A percentile compares a stretch with the other conserved stretches of the same genome.
These are phyloP conservation scores for Callinectes sapidus DNA, from an alignment of 2,888 invertebrate species.

Conservation along the genomic window DNA sequence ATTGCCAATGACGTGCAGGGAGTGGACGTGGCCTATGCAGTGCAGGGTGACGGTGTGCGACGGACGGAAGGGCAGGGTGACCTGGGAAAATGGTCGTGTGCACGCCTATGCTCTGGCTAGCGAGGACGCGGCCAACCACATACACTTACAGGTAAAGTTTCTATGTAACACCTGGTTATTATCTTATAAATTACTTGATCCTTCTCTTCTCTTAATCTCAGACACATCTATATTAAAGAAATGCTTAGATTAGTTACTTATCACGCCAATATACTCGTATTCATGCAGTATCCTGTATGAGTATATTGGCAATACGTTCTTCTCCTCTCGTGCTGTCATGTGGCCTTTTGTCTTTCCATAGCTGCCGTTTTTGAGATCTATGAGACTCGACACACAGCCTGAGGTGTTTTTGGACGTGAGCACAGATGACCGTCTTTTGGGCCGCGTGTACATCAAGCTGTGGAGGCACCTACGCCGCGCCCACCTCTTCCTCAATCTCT, in stretches of 20 bases:
- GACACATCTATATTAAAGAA: not conserved
- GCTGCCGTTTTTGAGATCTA: slow-evolving; percentile 51
- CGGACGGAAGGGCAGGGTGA: slow-evolving; percentile 38
- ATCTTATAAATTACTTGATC: not conserved
- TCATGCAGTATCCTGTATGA: too few relatives aligned
- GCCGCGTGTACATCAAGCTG: slow-evolving; percentile 69
- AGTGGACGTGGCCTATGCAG: slow-evolving; percentile 41
- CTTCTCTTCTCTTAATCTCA: not conserved
- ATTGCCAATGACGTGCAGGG: not conserved
- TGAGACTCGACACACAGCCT: slow-evolving; percentile 57
- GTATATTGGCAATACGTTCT: not conserved
- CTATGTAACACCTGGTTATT: not conserved
- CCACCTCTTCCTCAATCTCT: slow-evolving; percentile 68
- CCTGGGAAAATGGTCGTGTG: slow-evolving; percentile 42
- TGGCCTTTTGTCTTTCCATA: not conserved
- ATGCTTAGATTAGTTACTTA: not conserved
- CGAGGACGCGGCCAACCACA: not conserved
- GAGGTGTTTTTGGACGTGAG: slow-evolving; percentile 69
- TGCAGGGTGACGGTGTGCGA: slow-evolving; percentile 41
- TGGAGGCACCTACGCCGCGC: slow-evolving; percentile 69
- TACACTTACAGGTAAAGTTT: slow-evolving; percentile 32
- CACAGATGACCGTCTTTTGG: slow-evolving; percentile 36
- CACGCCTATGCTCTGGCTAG: slow-evolving; percentile 39
- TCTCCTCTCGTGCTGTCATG: not conserved
- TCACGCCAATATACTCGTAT: not conserved